Base-by-base conservation (phyloP, 2,113 vertebrate genomes). In the Xiphophorus couchianus region DNA sequence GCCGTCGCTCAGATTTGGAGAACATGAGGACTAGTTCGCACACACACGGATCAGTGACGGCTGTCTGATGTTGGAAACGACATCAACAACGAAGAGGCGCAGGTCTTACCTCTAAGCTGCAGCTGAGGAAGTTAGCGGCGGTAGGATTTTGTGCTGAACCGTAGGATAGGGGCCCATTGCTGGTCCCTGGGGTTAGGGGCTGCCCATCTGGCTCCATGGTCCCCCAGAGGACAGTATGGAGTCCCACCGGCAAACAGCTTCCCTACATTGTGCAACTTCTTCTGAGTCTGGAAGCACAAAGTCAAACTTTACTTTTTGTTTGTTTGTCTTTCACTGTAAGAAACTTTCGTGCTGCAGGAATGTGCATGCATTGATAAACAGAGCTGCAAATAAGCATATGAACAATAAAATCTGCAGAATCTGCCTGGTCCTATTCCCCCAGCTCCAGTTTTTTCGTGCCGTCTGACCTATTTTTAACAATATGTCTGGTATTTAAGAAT, bases 121-220 rank as follows among this genome's bases (percentile, higher is more conserved):
- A 83, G 81, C 70, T 78, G 72, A 86, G 82, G 80, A 82, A 72
- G 71, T 76, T 51, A 15, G 87, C 61, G 29, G 81, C 75, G 76
- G 51, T 65, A 1, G 84, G 71, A 73, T 77, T 82, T 86, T 91
- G 86, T 86, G 88, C 87, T 63, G 86, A 70, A 68, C 76, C 64
- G 13, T 84, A 86, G 74, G 88, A 19, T 71, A 78, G 84, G 85
- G 82, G 80, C 69, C 80, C 90, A 86, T 84, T 82, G 69, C 78
- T 89, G 88, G 86, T 91, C 89, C 89, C 88, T 89, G 92, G 89
- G 90, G 90, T 90, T n/a, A 82, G 77, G 35, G 88, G 81, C 70
- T 51, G 82, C 82, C 84, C 87, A 74, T 86, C 90, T 67, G 87
- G 83, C 83, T 95, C 94, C 93, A 95, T 95, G 84, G 77, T 89